A percentile compares a stretch with the other conserved stretches of the same genome.
Evolutionary conservation across 2,888 invertebrate genomes (phyloP).

Genomic region (Megaustenia siamemsis): DNA sequence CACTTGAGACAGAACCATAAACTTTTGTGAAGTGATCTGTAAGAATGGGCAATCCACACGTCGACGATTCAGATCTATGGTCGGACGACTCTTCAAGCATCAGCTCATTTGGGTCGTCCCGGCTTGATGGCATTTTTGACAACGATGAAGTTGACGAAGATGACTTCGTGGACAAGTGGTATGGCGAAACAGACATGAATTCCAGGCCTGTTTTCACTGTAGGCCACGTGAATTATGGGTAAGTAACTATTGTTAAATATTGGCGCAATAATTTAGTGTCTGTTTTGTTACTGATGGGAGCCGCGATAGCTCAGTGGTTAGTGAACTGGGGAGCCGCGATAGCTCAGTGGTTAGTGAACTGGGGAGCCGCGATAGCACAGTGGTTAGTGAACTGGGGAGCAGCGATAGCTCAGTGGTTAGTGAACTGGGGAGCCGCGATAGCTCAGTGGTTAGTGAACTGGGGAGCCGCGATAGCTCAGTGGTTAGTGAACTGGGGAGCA

Average conservation of each 20-base stretch:
- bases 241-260: background rate
- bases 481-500: too few relatives aligned
- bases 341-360: too few relatives aligned
- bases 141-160: conserved; percentile 16
- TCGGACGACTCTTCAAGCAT: conserved; percentile 2
- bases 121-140: background rate
- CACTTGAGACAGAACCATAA: too few relatives aligned
- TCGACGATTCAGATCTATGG: background rate
- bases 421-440: too few relatives aligned
- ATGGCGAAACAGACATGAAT: conserved; percentile 3
- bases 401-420: too few relatives aligned
- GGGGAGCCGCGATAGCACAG: too few relatives aligned
- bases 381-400: too few relatives aligned
- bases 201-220: conserved; percentile 14
- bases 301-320: too few relatives aligned
- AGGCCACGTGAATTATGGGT: conserved; percentile 26
- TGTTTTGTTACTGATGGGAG: too few relatives aligned
- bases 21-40: background rate
- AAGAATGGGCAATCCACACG: background rate
- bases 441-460: too few relatives aligned
- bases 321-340: too few relatives aligned
- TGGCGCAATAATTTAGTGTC: background rate
- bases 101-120: background rate
- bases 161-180: conserved; percentile 29
- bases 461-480: too few relatives aligned